These are phyloP conservation scores for Chromis chromis DNA, from an alignment of 2,797 vertebrate genomes.

Conservation along the genomic window DNA sequence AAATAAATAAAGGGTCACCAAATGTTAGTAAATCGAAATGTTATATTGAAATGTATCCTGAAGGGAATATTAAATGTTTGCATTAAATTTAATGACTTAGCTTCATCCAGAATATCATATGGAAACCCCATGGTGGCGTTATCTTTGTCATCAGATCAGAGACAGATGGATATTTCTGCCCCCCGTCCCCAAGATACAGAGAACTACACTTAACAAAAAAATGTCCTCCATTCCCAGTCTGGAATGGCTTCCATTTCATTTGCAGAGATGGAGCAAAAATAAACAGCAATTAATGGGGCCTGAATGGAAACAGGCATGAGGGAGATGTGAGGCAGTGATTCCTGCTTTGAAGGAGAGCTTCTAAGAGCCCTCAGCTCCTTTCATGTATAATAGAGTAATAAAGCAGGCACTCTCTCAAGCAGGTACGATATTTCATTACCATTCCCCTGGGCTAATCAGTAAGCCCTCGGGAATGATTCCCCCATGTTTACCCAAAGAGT, in stretches of 20 bases:
- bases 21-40: background rate
- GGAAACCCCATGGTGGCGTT: too few species aligned
- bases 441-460: conserved; percentile 65
- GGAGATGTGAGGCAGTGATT: conserved; percentile 64
- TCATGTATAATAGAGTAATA: conserved; percentile 78
- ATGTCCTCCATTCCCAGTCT: conserved; percentile 17
- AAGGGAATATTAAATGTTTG: background rate
- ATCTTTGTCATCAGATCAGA: background rate
- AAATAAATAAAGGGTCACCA: background rate
- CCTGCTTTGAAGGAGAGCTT: conserved; percentile 72
- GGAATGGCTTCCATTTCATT: conserved; percentile 54
- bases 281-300: conserved; percentile 68
- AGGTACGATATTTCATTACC: conserved; percentile 74
- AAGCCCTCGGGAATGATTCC: conserved; percentile 55
- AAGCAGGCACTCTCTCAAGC: conserved; percentile 68
- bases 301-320: conserved; percentile 61
- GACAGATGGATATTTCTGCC: background rate
- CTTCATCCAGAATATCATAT: too few species aligned
- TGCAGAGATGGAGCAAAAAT: conserved; percentile 58
- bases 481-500: conserved; percentile 62
- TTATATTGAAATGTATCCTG: background rate
- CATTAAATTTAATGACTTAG: background rate
- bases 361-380: conserved; percentile 67
- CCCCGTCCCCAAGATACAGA: background rate
- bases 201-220: background rate